Evolutionary conservation across 2,797 vertebrate genomes (phyloP), one percentile per base, ranked within the genome.

Genomic region (Acanthurus leucopareius): DNA sequence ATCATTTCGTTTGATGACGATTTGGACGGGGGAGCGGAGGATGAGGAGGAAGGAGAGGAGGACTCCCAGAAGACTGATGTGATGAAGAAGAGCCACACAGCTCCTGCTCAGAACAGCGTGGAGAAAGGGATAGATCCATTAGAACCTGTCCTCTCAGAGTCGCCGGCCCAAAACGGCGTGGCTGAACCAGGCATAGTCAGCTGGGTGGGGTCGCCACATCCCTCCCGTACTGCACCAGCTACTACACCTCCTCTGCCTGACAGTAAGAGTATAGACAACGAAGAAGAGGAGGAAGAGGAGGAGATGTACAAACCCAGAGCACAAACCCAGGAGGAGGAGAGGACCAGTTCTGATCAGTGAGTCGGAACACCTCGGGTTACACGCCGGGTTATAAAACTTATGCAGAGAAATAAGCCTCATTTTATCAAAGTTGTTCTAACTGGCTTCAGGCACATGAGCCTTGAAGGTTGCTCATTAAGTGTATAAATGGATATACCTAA

Each of bases 1-100:
- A 99, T 99, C 7, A 99, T 99, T 84, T 99, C 97, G 6, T 99
- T 99, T 82, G 98, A 99, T 32, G 97, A 98, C 16, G 97, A 98
- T 7, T 94, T 97, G 85, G 95, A 95, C 0, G 94, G 89, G 5
- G 95, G 94, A 1, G 97, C 96, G 0, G 96, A 96, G 40, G 96
- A 96, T 42, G 96, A 94, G 14, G 96, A 95, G n/a, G 96, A 96
- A 6, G 93, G 77, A 1, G 92, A 91, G 25, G 94, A 91, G 13
- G 93, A 70, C 83, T 91, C 66, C 77, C 94, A 68, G 87, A 93
- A 88, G 91, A 73, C 1, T 78, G 69, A n/a, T 0, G 59, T 17
- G 1, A 84, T 93, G 13, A 95, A 90, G 84, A 97, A 95, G 92
- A 90, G 92, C 10, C 70, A 60, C 66, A 82, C 85, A 0, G 89